A percentile compares a stretch with the other conserved stretches of the same genome.
Conservation (phyloP, 2,797 vertebrate genomes). For the Spizella passerina region DNA sequence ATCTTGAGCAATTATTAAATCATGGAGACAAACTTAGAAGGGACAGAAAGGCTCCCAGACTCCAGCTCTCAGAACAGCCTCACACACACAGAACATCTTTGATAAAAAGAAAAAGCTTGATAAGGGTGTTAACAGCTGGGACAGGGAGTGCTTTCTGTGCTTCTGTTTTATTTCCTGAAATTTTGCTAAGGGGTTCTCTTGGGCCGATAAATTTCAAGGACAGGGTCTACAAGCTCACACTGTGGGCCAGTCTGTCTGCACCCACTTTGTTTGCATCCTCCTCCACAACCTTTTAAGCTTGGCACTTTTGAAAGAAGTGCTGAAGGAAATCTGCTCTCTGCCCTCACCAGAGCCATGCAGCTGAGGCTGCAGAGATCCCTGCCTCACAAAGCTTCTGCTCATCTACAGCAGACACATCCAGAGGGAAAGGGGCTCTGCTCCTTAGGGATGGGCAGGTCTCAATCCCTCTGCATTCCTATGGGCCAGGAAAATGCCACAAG, state of each 20-base stretch:
- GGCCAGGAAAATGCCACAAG: rapidly evolving
- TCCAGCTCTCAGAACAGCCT: neutral
- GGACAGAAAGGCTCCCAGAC: neutral
- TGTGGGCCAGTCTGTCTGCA: neutral
- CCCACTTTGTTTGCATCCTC: neutral
- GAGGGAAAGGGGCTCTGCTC: neutral
- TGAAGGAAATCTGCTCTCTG: neutral
- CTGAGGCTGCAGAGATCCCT: neutral
- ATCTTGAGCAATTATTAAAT: neutral
- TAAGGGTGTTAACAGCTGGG: neutral
- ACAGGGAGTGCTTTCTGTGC: rapidly evolving
- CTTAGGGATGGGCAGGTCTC: neutral
- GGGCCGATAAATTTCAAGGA: neutral
- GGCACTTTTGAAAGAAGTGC: neutral
- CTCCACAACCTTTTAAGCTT: neutral
- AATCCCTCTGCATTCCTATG: neutral
- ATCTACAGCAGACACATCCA: neutral
- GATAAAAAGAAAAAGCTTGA: neutral
- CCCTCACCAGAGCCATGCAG: neutral
- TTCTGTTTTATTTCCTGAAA: neutral
- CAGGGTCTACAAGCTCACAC: neutral
- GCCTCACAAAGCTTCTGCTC: neutral
- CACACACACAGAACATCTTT: neutral
- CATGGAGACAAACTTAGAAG: neutral
- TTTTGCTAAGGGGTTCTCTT: neutral